phyloP scores from a whole-genome alignment of 2,113 vertebrate genomes.

The Asarcornis scutulata region DNA sequence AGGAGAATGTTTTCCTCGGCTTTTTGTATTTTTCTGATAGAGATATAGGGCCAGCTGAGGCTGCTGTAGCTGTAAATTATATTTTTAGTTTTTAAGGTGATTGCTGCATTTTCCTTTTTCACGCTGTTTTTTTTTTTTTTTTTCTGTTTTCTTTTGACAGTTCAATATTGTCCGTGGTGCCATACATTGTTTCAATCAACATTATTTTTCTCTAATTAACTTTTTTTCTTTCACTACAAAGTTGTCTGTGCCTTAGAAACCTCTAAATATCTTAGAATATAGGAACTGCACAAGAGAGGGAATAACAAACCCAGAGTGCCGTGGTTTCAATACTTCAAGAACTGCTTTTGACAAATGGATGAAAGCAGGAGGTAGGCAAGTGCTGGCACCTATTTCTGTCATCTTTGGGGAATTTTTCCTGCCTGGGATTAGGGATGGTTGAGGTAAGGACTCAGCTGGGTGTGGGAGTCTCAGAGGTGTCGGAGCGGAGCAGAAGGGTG shows the following conservation, averaged over 20 bases:
- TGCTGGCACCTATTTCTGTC: not conserved
- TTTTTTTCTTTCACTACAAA: not conserved
- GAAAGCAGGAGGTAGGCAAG: not conserved
- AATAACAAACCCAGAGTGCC: not conserved
- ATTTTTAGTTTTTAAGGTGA: not conserved
- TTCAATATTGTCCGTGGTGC: not conserved
- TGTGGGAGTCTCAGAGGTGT: fast-evolving
- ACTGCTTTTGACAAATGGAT: not conserved
- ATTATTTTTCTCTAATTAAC: not conserved
- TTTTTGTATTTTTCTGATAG: not conserved
- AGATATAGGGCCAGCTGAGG: not conserved
- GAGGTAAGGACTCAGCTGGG: not conserved
- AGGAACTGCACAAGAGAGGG: not conserved
- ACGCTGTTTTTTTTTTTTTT: not conserved
- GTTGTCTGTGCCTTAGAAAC: not conserved
- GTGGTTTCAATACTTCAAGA: not conserved
- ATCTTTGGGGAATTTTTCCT: not conserved
- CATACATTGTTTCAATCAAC: not conserved
- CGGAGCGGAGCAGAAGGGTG: not conserved
- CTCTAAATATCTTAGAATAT: not conserved
- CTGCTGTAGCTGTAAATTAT: not conserved
- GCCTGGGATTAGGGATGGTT: not conserved
- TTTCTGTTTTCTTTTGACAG: not conserved
- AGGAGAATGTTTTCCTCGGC: not conserved
- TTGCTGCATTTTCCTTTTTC: not conserved